Evolutionary conservation across 2,113 vertebrate genomes (phyloP).

Genomic region (Todiramphus chloris): DNA sequence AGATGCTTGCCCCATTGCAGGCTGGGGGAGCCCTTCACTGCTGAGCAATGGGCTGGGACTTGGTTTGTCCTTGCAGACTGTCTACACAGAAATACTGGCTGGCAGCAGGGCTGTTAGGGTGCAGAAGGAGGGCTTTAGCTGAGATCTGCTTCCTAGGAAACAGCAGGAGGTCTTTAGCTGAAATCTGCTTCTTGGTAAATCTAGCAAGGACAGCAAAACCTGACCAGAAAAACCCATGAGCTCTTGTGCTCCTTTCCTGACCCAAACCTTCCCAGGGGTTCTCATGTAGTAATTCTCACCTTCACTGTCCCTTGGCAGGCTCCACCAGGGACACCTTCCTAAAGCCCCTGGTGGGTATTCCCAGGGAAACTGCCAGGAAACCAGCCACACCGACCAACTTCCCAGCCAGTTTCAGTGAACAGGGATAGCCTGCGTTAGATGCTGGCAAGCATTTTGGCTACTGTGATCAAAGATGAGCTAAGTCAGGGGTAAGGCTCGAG

Average conservation of each 20-base stretch:
- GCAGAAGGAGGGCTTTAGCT: not conserved
- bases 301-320: not conserved
- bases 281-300: not conserved
- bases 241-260: not conserved
- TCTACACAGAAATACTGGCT: not conserved
- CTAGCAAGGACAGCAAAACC: not conserved
- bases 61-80: not conserved
- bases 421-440: not conserved
- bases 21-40: not conserved
- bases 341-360: not conserved
- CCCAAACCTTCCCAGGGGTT: not conserved
- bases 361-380: not conserved
- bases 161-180: not conserved
- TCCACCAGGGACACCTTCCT: not conserved
- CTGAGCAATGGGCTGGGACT: not conserved
- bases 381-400: not conserved
- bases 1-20: slow-evolving; percentile 31
- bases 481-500: not conserved
- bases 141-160: not conserved
- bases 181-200: not conserved
- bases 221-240: not conserved
- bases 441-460: not conserved
- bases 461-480: not conserved
- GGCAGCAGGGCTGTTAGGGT: not conserved
- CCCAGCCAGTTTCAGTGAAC: not conserved